Evolutionary conservation across 2,797 vertebrate genomes (phyloP).

Genomic region (Menidia menidia): DNA sequence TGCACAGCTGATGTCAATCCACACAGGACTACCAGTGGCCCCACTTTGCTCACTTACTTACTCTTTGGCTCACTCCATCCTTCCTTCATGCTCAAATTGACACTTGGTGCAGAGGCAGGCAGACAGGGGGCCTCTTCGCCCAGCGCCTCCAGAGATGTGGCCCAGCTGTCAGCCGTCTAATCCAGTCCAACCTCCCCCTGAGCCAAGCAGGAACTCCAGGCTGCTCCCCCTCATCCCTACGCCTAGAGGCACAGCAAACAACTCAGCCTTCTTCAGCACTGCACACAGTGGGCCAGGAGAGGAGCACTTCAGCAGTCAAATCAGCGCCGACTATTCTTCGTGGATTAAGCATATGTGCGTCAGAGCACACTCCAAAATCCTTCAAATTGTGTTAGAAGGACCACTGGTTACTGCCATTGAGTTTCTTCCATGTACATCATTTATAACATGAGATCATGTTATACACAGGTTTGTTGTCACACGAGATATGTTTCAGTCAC

Average conservation of each 20-base stretch:
- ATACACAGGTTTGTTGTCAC: not conserved
- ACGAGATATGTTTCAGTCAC: conserved; percentile 25
- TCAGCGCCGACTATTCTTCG: conserved; percentile 64
- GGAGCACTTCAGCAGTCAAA: conserved; percentile 74
- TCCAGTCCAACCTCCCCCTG: conserved; percentile 84
- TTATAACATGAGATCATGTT: not conserved
- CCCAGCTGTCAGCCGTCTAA: conserved; percentile 86
- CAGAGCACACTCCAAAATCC: conserved; percentile 23
- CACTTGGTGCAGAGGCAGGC: conserved; percentile 83
- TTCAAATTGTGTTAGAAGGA: conserved; percentile 19
- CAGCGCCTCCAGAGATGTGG: conserved; percentile 83
- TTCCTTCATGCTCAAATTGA: conserved; percentile 85
- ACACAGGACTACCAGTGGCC: conserved; percentile 76
- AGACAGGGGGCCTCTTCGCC: conserved; percentile 79
- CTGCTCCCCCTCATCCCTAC: conserved; percentile 73
- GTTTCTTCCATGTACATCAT: conserved; percentile 7
- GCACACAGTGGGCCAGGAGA: conserved; percentile 61
- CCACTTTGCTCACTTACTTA: conserved; percentile 78
- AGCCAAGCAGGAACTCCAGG: conserved; percentile 77
- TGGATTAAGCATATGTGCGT: conserved; percentile 62
- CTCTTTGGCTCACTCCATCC: conserved; percentile 79
- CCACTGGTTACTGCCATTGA: conserved; percentile 32
- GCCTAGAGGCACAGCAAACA: conserved; percentile 75
- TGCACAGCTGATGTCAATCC: conserved; percentile 80
- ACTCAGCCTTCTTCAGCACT: conserved; percentile 63